Evolutionary conservation across 2,888 invertebrate species (phyloP).

Genomic region (Leptinotarsa haldemani): DNA sequence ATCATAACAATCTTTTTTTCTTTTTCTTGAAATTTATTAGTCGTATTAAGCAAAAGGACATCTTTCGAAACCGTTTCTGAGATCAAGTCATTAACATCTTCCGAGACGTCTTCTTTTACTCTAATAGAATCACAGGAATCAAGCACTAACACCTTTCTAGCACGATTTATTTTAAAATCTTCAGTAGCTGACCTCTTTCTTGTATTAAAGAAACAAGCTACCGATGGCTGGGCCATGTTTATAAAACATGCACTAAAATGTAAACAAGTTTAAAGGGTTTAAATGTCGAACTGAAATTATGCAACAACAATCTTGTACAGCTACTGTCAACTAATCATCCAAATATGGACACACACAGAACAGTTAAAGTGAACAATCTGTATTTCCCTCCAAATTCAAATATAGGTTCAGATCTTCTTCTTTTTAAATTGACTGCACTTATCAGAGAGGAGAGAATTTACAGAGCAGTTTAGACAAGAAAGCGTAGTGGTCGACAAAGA

Average conservation of each 20-base stretch:
- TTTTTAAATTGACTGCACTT: too few species aligned
- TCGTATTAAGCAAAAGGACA: conserved; percentile 27
- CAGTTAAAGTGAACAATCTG: too few species aligned
- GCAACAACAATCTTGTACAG: too few species aligned
- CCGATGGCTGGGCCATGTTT: conserved; percentile 81
- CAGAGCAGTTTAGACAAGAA: too few species aligned
- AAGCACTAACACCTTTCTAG: conserved; percentile 68
- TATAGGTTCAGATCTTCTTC: too few species aligned
- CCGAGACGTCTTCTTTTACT: conserved; percentile 42
- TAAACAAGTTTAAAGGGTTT: conserved; percentile 57
- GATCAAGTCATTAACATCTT: conserved; percentile 21
- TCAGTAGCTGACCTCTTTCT: conserved; percentile 81
- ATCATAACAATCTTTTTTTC: conserved; percentile 41
- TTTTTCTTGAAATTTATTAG: conserved; percentile 47
- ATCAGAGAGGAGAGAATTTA: too few species aligned
- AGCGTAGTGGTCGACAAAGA: too few species aligned
- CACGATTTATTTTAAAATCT: conserved; percentile 68
- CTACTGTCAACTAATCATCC: too few species aligned
- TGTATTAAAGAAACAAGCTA: conserved; percentile 80
- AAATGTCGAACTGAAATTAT: conserved; percentile 40
- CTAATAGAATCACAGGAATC: conserved; percentile 49
- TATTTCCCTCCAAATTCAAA: too few species aligned
- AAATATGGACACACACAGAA: too few species aligned
- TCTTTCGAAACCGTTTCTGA: conserved; percentile 30
- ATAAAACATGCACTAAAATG: conserved; percentile 41